Evolutionary conservation across 1,140 invertebrate genomes (phyloP), one percentile per base, ranked within the genome.

Genomic region (Anastrepha obliqua): DNA sequence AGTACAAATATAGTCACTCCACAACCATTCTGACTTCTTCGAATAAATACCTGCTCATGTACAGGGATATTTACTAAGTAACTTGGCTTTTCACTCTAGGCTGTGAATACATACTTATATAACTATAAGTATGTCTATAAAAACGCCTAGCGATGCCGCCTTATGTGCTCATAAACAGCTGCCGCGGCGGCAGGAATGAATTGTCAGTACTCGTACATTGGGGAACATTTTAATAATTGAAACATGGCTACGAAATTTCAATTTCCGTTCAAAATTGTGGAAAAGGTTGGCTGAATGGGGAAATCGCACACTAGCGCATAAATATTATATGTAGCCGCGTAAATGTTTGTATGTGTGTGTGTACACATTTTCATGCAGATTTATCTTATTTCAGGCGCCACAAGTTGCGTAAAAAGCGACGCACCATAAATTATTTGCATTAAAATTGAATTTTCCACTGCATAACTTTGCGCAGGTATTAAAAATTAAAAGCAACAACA

Each of bases 211-310:
- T 29, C 29, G 42, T 39, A 47, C 67, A 47, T 47, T 74, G 42
- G 42, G 39, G 67, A 13, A 5, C 39, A 47, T 47, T 47, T 74
- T 74, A 44, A 47, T 74, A 47, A 74, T 47, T 74, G 67, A 74
- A 74, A 74, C 39, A 17, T 47, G 3, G 5, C 67, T 74, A 39
- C 42, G 67, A 74, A 67, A 74, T 74, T 74, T 74, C 67, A 74
- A 74, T 74, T 74, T 74, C 39, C 67, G 42, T 42, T 55, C 67
- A n/a, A 74, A 74, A 17, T 44, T 47, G 42, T 7, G 13, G 44
- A 70, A 47, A 74, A 44, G 64, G 39, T n/a, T n/a, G 5, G 13
- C 67, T 6, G 17, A 70, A 47, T 47, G 42, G 15, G 4, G 4
- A 29, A 42, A 6, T 7, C 64, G 17, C 13, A 67, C 65, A 13